A percentile compares a stretch with the other conserved stretches of the same genome.
Conservation (phyloP, 2,113 vertebrate genomes). For the Menidia beryllina region DNA sequence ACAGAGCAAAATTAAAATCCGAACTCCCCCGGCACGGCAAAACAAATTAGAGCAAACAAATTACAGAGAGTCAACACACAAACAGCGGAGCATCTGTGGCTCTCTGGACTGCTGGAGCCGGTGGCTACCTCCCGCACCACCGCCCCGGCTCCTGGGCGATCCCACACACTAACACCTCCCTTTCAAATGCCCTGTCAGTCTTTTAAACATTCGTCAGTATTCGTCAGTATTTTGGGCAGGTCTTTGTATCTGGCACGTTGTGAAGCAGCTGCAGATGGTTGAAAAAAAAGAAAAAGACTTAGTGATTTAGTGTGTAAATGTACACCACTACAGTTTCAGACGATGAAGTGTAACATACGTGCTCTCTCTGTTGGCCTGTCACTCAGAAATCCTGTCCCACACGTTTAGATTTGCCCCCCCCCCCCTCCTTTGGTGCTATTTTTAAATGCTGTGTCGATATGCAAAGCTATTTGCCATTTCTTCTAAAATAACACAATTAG, state of each 20-base stretch:
- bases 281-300: conserved; percentile 16
- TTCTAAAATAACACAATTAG: background rate
- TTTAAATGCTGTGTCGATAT: background rate
- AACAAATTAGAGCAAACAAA: conserved; percentile 99
- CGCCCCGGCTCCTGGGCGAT: conserved; percentile 32
- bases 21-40: conserved; percentile 96
- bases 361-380: background rate
- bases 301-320: background rate
- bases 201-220: conserved; percentile 3
- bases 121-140: conserved; percentile 66
- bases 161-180: conserved; percentile 13
- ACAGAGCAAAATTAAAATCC: conserved; percentile 98
- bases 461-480: background rate
- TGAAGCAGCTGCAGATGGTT: conserved; percentile 11
- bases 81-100: conserved; percentile 99
- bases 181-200: conserved; percentile 10
- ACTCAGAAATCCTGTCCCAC: no score
- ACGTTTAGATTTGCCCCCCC: background rate
- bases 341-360: background rate
- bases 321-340: background rate
- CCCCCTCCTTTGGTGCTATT: background rate
- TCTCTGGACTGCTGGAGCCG: conserved; percentile 85
- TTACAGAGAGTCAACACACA: conserved; percentile 99
- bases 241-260: background rate
- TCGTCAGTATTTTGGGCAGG: background rate